A percentile compares a stretch with the other conserved stretches of the same genome.
Evolutionary conservation across 2,113 vertebrate species (phyloP).

Genomic region (Malurus alboscapulatus): DNA sequence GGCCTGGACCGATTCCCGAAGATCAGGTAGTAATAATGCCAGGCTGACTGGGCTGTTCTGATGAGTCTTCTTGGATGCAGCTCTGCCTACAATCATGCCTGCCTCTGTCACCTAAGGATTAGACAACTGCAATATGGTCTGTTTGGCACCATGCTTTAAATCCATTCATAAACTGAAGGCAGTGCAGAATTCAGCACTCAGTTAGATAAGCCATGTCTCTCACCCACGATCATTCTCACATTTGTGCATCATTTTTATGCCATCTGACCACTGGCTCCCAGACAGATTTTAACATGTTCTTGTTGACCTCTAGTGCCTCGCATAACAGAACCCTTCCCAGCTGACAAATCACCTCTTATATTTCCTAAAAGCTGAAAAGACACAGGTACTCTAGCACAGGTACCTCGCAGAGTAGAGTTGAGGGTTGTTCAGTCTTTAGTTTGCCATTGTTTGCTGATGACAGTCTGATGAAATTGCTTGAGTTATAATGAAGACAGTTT

Average conservation of each 20-base stretch:
- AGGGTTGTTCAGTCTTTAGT: conserved; percentile 40
- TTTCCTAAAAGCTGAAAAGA: conserved; percentile 8
- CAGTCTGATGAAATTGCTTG: conserved; percentile 54
- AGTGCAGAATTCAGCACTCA: not conserved
- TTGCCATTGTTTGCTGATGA: conserved; percentile 62
- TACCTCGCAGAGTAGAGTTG: not conserved
- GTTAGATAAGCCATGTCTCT: conserved; percentile 20
- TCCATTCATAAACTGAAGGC: conserved; percentile 56
- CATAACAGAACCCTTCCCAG: not conserved
- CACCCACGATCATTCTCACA: not conserved
- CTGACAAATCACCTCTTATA: not conserved
- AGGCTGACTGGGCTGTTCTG: conserved; percentile 27
- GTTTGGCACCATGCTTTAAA: conserved; percentile 46
- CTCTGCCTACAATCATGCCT: conserved; percentile 39
- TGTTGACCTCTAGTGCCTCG: not conserved
- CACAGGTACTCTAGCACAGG: not conserved
- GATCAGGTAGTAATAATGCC: conserved; percentile 36
- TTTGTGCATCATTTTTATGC: not conserved
- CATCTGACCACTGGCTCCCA: conserved; percentile 22
- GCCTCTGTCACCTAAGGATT: conserved; percentile 58
- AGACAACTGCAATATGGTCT: conserved; percentile 59
- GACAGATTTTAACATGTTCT: conserved; percentile 3
- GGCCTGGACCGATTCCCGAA: not conserved
- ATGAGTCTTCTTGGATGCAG: conserved; percentile 44
- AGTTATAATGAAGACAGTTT: conserved; percentile 64